Evolutionary conservation across 2,888 invertebrate species (phyloP), one percentile per base, ranked within the genome.

Genomic region (Drosophila planitibia): DNA sequence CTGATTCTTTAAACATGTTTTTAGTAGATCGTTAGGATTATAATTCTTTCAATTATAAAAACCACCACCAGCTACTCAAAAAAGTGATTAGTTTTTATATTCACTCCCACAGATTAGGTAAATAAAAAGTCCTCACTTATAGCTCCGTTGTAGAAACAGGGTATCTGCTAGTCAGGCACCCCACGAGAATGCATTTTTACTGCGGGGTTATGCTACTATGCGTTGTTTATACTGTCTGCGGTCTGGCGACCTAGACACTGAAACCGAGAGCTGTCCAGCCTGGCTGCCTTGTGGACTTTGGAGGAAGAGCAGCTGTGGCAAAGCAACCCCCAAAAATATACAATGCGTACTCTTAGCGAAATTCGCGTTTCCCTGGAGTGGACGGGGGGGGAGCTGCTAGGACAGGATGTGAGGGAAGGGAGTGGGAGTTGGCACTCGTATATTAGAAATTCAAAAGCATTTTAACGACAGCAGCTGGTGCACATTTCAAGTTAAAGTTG

Each of bases 161-260:
- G 41, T 58, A 58, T 44, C 12, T 44, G 22, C 16, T 25, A 32
- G 41, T 58, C 32, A 16, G 41, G 3, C n/a, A 22, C 10, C 1
- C 16, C 30, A 19, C 16, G 3, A 5, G 1, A 22, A 16, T 22
- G 14, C 0, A 1, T n/a, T n/a, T 4, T 4, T 41, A 32, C 22
- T 28, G 55, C 1, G 58, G 39, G 25, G 32, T 4, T 32, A 22
- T 41, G 57, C 67, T 35, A 39, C 25, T 77, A 30, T 65, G 59
- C 63, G 76, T 83, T 91, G 91, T 91, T 91, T 91, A 91, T 91
- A 86, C 77, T 81, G 92, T 91, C 91, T 91, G 92, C 91, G 91
- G 91, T 89, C 76, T 76, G 82, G 62, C 87, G 85, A 82, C 85
- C 85, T 90, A 80, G 86, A 90, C 85, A 79, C 74, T 78, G 83